Percentiles rank a stretch among this genome's conserved stretches.
Evolutionary conservation across 2,888 invertebrate genomes (phyloP).

Genomic region (Caenorhabditis sinica): DNA sequence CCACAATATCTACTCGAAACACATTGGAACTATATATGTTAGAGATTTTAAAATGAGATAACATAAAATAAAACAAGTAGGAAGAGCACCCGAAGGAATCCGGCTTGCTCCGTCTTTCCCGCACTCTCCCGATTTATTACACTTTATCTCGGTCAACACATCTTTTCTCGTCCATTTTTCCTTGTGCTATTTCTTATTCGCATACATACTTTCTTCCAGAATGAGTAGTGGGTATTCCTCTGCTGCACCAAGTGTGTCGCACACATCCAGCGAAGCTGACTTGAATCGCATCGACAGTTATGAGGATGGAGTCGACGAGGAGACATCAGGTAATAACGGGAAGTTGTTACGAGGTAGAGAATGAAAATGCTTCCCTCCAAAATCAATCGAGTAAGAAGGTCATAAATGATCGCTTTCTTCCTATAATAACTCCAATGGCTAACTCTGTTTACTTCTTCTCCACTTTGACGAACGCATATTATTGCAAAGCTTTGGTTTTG

Average conservation of each 20-base stretch:
- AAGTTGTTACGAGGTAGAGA: slow-evolving; percentile 7
- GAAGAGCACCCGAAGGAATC: slow-evolving; percentile 34
- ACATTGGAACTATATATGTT: background rate
- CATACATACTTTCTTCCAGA: slow-evolving; percentile 22
- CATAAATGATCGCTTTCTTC: too few relatives aligned
- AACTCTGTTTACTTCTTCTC: background rate
- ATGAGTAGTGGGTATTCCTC: slow-evolving; percentile 70
- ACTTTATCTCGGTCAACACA: slow-evolving; percentile 48
- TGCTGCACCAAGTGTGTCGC: slow-evolving; percentile 47
- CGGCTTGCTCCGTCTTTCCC: slow-evolving; percentile 28
- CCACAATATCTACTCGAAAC: background rate
- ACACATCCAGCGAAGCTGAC: slow-evolving; percentile 46
- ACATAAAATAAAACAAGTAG: slow-evolving; percentile 36
- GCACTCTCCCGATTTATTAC: slow-evolving; percentile 26
- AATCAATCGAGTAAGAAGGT: background rate
- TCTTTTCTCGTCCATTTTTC: slow-evolving; percentile 22
- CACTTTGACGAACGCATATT: background rate
- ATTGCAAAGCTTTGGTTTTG: background rate
- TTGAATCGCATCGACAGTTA: slow-evolving; percentile 33
- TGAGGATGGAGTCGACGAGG: slow-evolving; percentile 32
- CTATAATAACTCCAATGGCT: background rate
- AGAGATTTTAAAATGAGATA: slow-evolving; percentile 17
- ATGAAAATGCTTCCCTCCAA: background rate
- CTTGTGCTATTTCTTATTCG: slow-evolving; percentile 3
- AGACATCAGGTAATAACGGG: slow-evolving; percentile 38